These are phyloP conservation scores for Neopelma chrysocephalum DNA, from an alignment of 2,797 vertebrate species.

Conservation along the genomic window DNA sequence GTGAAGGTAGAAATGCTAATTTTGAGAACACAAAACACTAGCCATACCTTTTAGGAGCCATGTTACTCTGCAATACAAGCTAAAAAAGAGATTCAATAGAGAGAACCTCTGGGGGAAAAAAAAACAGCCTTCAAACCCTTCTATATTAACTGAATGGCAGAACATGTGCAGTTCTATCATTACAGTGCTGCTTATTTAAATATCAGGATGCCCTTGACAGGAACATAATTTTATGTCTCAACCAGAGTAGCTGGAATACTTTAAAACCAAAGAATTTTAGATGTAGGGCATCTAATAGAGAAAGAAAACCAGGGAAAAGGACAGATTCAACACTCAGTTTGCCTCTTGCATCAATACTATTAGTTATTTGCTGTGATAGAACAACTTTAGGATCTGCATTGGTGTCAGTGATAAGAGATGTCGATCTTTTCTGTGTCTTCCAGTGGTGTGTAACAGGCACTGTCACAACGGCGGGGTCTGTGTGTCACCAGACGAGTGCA, in stretches of 20 bases:
- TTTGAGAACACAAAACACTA: constrained; percentile 3
- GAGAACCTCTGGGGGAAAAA: not conserved
- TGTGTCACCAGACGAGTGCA: constrained; percentile 79
- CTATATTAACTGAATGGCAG: not conserved
- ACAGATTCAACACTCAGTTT: not conserved
- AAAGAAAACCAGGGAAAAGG: not conserved
- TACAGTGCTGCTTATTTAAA: constrained; percentile 13
- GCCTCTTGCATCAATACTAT: not conserved
- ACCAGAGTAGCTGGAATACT: not conserved
- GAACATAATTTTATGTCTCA: constrained; percentile 10
- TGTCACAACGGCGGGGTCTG: constrained; percentile 83
- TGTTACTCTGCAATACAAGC: not conserved
- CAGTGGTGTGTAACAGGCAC: constrained; percentile 84
- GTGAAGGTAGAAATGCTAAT: not conserved
- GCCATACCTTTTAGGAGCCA: not conserved
- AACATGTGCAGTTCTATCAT: not conserved
- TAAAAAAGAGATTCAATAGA: not conserved
- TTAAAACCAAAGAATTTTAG: not conserved
- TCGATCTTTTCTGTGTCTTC: not conserved
- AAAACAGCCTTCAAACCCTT: not conserved
- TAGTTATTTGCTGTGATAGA: not conserved
- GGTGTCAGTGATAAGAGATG: not conserved
- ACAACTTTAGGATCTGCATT: not conserved
- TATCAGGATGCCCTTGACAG: constrained; percentile 10
- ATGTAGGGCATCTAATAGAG: not conserved